Evolutionary conservation across 2,797 vertebrate genomes (phyloP).

Genomic region (Gallinago solitaria): DNA sequence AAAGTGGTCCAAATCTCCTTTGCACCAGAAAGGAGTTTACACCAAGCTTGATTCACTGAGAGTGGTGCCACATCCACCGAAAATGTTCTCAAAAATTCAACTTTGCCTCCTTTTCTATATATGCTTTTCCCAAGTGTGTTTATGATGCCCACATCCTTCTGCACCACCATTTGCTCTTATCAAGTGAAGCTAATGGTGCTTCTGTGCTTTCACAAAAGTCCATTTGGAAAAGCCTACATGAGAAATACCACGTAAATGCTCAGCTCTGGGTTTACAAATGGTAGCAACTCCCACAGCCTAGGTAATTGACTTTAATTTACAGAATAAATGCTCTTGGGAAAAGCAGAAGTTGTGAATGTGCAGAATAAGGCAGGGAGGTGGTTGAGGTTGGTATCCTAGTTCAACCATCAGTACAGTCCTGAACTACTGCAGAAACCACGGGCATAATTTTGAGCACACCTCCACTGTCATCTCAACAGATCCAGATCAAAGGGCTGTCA

Average conservation of each 20-base stretch:
- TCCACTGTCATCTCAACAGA: background rate
- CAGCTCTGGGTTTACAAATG: background rate
- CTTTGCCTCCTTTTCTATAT: background rate
- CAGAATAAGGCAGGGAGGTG: background rate
- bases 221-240: rapidly evolving
- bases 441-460: background rate
- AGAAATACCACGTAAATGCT: background rate
- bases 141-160: background rate
- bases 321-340: background rate
- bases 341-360: background rate
- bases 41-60: background rate
- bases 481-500: background rate
- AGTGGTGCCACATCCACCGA: background rate
- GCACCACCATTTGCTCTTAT: background rate
- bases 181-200: background rate
- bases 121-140: background rate
- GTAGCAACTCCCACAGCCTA: background rate
- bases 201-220: background rate
- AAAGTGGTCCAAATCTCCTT: background rate
- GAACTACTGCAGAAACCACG: background rate
- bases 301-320: background rate
- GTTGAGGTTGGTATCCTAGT: background rate
- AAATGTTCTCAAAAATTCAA: background rate
- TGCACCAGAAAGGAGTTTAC: background rate
- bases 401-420: background rate